Evolutionary conservation across 2,797 vertebrate genomes (phyloP).

Genomic region (Etheostoma perlongum): DNA sequence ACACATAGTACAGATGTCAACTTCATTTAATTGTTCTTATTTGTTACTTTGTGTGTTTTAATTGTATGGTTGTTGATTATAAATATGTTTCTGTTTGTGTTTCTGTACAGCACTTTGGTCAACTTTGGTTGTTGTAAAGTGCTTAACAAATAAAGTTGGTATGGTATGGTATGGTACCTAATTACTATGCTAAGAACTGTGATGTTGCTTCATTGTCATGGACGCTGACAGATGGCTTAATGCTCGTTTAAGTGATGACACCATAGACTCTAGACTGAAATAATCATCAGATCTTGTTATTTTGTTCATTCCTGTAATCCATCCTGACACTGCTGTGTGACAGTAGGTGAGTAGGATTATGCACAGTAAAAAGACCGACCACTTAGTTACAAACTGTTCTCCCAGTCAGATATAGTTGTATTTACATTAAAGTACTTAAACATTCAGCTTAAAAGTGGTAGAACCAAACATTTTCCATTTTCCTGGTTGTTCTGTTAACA

Average conservation of each 20-base stretch:
- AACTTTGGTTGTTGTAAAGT: no score
- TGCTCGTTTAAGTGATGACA: constrained; percentile 2
- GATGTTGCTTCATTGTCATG: not conserved
- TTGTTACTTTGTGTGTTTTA: no score
- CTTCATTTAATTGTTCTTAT: no score
- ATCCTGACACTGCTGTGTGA: not conserved
- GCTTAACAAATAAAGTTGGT: no score
- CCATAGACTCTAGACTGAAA: not conserved
- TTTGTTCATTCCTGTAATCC: constrained; percentile 4
- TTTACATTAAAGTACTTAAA: constrained; percentile 9
- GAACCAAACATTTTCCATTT: not conserved
- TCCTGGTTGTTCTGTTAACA: not conserved
- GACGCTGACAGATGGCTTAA: not conserved
- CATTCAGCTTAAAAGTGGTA: constrained; percentile 10
- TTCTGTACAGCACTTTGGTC: no score
- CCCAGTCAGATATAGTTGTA: not conserved
- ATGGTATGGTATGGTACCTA: no score
- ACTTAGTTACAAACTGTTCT: not conserved
- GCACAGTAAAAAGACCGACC: not conserved
- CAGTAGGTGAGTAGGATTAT: not conserved
- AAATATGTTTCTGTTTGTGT: no score
- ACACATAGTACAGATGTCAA: no score
- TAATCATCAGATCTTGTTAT: not conserved
- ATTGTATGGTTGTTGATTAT: no score
- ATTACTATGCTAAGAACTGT: not conserved